Conservation (phyloP, 2,113 vertebrate species). For the Gallinago paraguaiae region DNA sequence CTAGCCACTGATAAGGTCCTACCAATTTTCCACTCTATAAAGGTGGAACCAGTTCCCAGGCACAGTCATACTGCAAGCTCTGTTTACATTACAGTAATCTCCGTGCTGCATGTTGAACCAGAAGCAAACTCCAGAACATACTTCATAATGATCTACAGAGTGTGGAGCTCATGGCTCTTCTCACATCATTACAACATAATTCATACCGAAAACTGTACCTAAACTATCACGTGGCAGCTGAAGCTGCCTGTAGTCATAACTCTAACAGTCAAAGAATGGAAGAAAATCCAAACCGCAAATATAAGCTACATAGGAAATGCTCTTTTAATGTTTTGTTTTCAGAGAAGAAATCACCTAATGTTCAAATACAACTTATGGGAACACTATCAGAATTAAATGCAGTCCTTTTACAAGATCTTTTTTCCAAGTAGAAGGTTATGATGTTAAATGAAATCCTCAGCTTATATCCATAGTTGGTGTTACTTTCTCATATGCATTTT, state of each 20-base stretch:
- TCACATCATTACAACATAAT: neutral
- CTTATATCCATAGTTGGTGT: neutral
- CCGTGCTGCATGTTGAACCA: slow-evolving; percentile 10
- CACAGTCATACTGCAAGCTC: slow-evolving; percentile 8
- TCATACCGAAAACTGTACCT: neutral
- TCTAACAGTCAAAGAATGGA: neutral
- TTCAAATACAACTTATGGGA: neutral
- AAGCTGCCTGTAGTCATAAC: neutral
- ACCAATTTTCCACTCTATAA: slow-evolving; percentile 24
- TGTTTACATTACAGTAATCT: slow-evolving; percentile 34
- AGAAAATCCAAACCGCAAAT: neutral
- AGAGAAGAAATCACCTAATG: too few relatives aligned
- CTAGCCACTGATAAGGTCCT: neutral
- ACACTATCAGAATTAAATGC: neutral
- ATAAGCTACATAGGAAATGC: neutral
- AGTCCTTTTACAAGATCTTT: neutral
- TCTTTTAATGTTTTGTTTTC: neutral
- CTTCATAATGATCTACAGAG: neutral
- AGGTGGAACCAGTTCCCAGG: slow-evolving; percentile 37
- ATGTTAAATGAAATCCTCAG: neutral
- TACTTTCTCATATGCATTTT: neutral
- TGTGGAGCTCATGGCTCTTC: neutral
- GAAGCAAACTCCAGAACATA: neutral
- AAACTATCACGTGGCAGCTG: neutral
- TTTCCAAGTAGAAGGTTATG: neutral